These are phyloP conservation scores for Pollenia amentaria DNA, from an alignment of 2,888 invertebrate species.

Conservation along the genomic window DNA sequence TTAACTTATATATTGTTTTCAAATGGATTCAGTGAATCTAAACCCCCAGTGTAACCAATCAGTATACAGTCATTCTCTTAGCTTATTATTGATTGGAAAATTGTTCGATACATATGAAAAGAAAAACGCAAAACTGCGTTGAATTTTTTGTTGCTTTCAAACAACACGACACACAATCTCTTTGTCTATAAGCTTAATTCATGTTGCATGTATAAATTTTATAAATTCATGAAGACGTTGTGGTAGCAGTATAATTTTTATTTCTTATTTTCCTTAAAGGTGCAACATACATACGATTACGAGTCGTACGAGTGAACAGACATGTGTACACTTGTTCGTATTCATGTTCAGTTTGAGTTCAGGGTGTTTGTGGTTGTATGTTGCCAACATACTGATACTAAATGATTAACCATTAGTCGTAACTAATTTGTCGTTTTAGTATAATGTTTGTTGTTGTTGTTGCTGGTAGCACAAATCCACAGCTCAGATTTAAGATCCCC, in stretches of 20 bases:
- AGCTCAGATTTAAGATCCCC: constrained; percentile 49
- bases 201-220: constrained; percentile 60
- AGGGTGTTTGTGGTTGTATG: constrained; percentile 18
- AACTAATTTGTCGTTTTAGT: constrained; percentile 71
- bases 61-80: constrained; percentile 42
- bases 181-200: constrained; percentile 39
- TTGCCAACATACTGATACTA: not conserved
- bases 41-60: constrained; percentile 50
- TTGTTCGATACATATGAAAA: constrained; percentile 26
- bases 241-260: constrained; percentile 1
- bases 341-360: constrained; percentile 25
- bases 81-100: constrained; percentile 62
- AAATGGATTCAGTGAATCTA: not conserved
- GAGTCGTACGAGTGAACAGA: not conserved
- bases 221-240: constrained; percentile 66
- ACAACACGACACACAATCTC: constrained; percentile 46
- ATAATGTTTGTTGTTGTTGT: constrained; percentile 22
- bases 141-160: not conserved
- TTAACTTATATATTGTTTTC: constrained; percentile 28
- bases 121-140: constrained; percentile 37
- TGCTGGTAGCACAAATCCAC: constrained; percentile 18
- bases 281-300: constrained; percentile 10
- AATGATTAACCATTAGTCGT: constrained; percentile 68
- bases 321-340: constrained; percentile 24
- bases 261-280: constrained; percentile 47